phyloP scores from a whole-genome alignment of 2,113 vertebrate species.

The Acanthochromis polyacanthus region DNA sequence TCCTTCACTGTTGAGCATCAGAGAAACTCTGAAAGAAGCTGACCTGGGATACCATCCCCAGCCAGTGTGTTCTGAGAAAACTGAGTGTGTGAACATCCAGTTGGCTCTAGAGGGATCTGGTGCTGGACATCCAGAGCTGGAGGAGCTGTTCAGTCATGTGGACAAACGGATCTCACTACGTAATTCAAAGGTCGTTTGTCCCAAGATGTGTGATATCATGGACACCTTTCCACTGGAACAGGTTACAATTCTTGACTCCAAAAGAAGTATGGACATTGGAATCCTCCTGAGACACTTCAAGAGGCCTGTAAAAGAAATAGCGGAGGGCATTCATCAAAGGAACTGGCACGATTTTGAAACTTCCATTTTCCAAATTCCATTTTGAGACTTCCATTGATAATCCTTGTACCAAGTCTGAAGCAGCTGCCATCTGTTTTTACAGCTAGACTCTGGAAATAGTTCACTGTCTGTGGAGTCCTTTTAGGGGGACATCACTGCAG shows the following conservation, averaged over 20 bases:
- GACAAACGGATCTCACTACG: conserved; percentile 64
- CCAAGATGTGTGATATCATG: conserved; percentile 61
- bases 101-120: conserved; percentile 71
- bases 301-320: conserved; percentile 75
- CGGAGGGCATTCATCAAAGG: conserved; percentile 80
- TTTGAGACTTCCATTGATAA: too few relatives aligned
- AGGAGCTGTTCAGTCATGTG: conserved; percentile 86
- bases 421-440: too few relatives aligned
- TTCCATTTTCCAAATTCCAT: too few relatives aligned
- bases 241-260: conserved; percentile 84
- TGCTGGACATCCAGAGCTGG: conserved; percentile 84
- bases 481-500: too few relatives aligned
- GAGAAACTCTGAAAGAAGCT: conserved; percentile 75
- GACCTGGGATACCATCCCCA: conserved; percentile 88
- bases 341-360: conserved; percentile 78
- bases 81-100: conserved; percentile 85
- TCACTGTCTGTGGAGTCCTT: too few relatives aligned
- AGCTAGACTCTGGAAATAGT: too few relatives aligned
- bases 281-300: conserved; percentile 86
- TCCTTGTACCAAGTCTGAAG: too few relatives aligned
- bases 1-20: too few relatives aligned
- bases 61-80: conserved; percentile 83
- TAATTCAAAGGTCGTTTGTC: conserved; percentile 12
- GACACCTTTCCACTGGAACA: conserved; percentile 57
- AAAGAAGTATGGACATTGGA: conserved; percentile 85